A percentile compares a stretch with the other conserved stretches of the same genome.
Conservation (phyloP, 2,113 vertebrate genomes). For the Corydoras sp. region DNA sequence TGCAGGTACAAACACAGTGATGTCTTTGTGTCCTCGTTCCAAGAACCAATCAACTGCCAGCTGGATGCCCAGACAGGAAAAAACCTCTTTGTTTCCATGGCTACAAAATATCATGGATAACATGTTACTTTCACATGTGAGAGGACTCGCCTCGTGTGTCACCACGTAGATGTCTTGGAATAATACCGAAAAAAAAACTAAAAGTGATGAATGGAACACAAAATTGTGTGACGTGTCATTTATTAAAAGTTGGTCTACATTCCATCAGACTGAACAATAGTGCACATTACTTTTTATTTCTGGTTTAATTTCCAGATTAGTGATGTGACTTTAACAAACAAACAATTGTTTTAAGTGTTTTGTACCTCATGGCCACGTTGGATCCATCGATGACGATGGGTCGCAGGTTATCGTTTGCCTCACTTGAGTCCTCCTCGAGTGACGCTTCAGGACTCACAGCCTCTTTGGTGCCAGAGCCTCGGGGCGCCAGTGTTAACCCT, state of each 20-base stretch:
- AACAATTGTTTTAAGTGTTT: too few relatives aligned
- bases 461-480: slow-evolving; percentile 75
- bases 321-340: too few relatives aligned
- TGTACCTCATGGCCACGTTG: slow-evolving; percentile 96
- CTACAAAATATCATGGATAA: slow-evolving; percentile 66
- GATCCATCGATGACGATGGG: slow-evolving; percentile 95
- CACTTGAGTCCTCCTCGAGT: slow-evolving; percentile 84
- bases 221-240: too few relatives aligned
- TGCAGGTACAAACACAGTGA: slow-evolving; percentile 95
- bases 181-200: too few relatives aligned
- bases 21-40: slow-evolving; percentile 96
- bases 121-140: slow-evolving; percentile 24
- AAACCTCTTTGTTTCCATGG: slow-evolving; percentile 98
- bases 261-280: too few relatives aligned
- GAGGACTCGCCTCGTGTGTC: not conserved
- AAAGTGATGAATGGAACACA: too few relatives aligned
- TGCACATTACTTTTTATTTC: too few relatives aligned
- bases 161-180: too few relatives aligned
- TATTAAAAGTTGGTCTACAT: too few relatives aligned
- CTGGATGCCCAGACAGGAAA: slow-evolving; percentile 95
- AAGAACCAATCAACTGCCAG: slow-evolving; percentile 96
- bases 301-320: too few relatives aligned
- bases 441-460: slow-evolving; percentile 80
- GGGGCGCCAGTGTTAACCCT: slow-evolving; percentile 55
- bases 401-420: slow-evolving; percentile 85